Conservation (phyloP, 2,797 vertebrate genomes). For the Okamejei kenojei region DNA sequence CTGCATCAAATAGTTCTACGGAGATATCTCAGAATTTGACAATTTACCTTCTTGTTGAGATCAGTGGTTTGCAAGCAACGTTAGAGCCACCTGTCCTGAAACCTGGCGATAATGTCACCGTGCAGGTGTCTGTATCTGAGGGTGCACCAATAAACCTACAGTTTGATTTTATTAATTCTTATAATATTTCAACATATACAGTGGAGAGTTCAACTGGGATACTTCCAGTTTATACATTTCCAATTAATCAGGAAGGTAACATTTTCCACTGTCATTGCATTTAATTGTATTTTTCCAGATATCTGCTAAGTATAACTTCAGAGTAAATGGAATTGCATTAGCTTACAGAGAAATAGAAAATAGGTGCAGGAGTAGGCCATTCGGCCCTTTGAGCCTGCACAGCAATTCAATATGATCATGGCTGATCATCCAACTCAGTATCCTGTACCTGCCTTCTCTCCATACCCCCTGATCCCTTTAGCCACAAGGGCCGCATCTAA, state of each 20-base stretch:
- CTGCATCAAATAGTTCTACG: not conserved
- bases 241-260: constrained; percentile 14
- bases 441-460: no score
- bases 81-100: not conserved
- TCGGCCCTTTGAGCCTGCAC: no score
- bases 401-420: no score
- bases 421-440: no score
- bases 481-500: no score
- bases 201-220: not conserved
- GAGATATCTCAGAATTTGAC: not conserved
- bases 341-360: no score
- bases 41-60: not conserved
- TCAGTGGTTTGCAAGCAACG: not conserved
- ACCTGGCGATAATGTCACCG: not conserved
- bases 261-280: not conserved
- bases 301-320: not conserved
- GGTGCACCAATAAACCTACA: constrained; percentile 4
- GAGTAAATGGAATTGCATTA: not conserved
- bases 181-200: constrained; percentile 2
- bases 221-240: constrained; percentile 21
- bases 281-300: not conserved
- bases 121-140: not conserved
- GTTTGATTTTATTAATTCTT: constrained; percentile 8
- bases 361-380: no score
- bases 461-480: no score